Base-by-base conservation (phyloP, 2,797 vertebrate genomes). In the Falco berigora region DNA sequence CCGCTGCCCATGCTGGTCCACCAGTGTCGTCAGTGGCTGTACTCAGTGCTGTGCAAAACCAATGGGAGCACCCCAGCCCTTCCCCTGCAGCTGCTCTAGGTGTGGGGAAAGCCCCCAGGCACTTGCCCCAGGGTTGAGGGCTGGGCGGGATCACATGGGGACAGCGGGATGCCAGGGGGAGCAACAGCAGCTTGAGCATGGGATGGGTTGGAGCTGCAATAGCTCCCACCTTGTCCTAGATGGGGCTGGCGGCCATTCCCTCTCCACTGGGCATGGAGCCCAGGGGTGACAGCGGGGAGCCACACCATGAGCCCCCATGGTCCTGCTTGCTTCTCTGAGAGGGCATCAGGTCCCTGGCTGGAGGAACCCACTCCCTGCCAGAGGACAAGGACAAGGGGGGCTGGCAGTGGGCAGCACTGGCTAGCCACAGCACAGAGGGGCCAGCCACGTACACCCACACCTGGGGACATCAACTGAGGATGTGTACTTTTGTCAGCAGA, bases 21-120 rank as follows among this genome's bases (percentile, higher is more conserved):
- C 28, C 1, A 0, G 46, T 0, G 0, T 4, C 28, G 62, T 12
- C 5, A 1, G 27, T 9, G 6, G 32, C 30, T 20, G 8, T 9
- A 32, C 64, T n/a, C 1, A 0, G 32, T 5, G 2, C 27, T 30
- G 16, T 32, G 36, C 86, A 64, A 68, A 61, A 9, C 47, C 75
- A 24, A 6, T 2, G 0, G 58, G 28, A 67, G 11, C 46, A 38
- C 6, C 46, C 71, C 76, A 76, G 49, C 9, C 53, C 30, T 67
- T 16, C 12, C 28, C 24, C 27, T 22, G 50, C n/a, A n/a, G 10
- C 44, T 77, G 59, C 21, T 19, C 14, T 38, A 13, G 24, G 30
- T 1, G 0, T 14, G 38, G 49, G 16, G 6, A 27, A 25, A 53
- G 38, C 15, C 27, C 38, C 59, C 1, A 0, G 10, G 25, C 8